Conservation (phyloP, 30 jellyfish, hydroid and myxozoan genomes). For the Sanderia malayensis region DNA sequence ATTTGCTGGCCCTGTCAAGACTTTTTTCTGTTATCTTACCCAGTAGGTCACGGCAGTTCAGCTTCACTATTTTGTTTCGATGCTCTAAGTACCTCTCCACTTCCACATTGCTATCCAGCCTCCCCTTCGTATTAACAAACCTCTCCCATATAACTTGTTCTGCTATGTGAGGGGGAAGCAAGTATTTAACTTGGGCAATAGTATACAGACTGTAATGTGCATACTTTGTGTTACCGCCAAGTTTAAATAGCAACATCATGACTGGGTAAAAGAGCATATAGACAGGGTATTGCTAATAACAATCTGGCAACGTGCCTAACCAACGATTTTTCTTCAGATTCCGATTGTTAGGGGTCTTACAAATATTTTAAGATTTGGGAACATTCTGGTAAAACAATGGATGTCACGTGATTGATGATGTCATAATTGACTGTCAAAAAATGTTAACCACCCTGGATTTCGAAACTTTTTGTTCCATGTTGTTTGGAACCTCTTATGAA, state of each 20-base stretch:
- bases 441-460: too few species aligned
- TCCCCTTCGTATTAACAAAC: background rate
- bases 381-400: too few species aligned
- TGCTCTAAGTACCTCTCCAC: conserved; percentile 1
- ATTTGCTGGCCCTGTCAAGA: background rate
- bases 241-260: conserved; percentile 3
- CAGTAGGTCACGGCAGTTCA: background rate
- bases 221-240: background rate
- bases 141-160: background rate
- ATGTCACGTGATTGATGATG: too few species aligned
- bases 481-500: too few species aligned
- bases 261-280: background rate
- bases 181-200: background rate
- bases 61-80: background rate
- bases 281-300: too few species aligned
- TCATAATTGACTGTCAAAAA: too few species aligned
- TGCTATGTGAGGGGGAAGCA: conserved; percentile 6
- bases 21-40: conserved; percentile 2
- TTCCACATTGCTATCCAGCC: background rate
- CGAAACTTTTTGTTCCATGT: too few species aligned
- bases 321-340: too few species aligned
- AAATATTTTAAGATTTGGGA: too few species aligned
- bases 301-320: too few species aligned
- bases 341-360: too few species aligned
- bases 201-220: background rate